These are phyloP conservation scores for Plagodis pulveraria DNA, from an alignment of 2,888 invertebrate species.

Conservation along the genomic window DNA sequence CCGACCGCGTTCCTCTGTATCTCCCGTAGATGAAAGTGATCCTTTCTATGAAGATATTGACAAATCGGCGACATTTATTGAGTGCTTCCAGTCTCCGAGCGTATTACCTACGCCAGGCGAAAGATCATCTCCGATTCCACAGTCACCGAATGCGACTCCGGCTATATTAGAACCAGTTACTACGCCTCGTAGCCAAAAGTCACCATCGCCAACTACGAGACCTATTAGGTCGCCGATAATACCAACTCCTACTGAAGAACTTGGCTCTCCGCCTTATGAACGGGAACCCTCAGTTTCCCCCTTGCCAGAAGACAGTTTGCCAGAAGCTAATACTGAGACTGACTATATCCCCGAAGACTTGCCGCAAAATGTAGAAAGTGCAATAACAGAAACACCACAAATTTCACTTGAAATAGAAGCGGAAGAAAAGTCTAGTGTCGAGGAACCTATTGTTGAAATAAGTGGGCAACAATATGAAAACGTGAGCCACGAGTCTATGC, in stretches of 20 bases:
- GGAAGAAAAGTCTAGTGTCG: slow-evolving; percentile 44
- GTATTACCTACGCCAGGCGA: slow-evolving; percentile 52
- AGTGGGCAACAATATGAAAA: slow-evolving; percentile 52
- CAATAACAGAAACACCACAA: slow-evolving; percentile 52
- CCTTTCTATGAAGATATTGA: slow-evolving; percentile 45
- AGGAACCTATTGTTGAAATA: slow-evolving; percentile 27
- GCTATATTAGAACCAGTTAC: slow-evolving; percentile 48
- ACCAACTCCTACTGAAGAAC: slow-evolving; percentile 48
- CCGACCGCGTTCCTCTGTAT: slow-evolving; percentile 54
- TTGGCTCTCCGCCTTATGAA: slow-evolving; percentile 39
- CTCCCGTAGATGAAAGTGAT: slow-evolving; percentile 56
- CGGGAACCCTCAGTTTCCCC: slow-evolving; percentile 53
- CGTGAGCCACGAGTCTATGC: slow-evolving; percentile 52
- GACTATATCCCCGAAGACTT: slow-evolving; percentile 48
- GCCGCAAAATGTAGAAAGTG: slow-evolving; percentile 34
- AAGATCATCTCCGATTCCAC: slow-evolving; percentile 52
- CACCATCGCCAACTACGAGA: slow-evolving; percentile 65
- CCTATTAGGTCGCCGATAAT: slow-evolving; percentile 59
- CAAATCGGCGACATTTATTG: slow-evolving; percentile 40
- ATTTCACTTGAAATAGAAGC: slow-evolving; percentile 51
- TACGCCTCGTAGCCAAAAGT: slow-evolving; percentile 59
- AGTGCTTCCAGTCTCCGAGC: slow-evolving; percentile 48
- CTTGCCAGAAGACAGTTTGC: slow-evolving; percentile 49
- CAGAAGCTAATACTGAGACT: slow-evolving; percentile 44
- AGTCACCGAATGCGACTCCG: slow-evolving; percentile 44